These are phyloP conservation scores for Acrocyrtus sp. DNA, from an alignment of 2,888 invertebrate genomes.

Conservation along the genomic window DNA sequence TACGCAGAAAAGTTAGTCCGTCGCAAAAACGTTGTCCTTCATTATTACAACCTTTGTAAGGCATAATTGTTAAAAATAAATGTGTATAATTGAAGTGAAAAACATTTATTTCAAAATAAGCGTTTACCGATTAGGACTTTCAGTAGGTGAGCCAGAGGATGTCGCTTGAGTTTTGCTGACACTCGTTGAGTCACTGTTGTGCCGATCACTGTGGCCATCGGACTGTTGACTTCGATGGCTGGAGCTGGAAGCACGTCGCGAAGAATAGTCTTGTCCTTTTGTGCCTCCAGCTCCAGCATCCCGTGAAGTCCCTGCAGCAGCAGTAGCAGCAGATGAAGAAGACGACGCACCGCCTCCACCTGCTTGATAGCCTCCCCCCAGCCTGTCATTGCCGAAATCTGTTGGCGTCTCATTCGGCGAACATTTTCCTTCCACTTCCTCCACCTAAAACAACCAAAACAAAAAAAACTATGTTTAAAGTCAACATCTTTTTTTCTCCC, in stretches of 20 bases:
- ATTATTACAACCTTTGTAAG: neutral
- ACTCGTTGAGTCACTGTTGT: conserved; percentile 60
- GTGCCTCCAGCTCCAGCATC: conserved; percentile 40
- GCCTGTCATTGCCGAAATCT: conserved; percentile 58
- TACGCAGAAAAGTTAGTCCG: too few relatives aligned
- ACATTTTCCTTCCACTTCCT: conserved; percentile 64
- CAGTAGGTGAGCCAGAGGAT: conserved; percentile 62
- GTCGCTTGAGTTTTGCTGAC: conserved; percentile 60
- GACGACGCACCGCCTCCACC: conserved; percentile 44
- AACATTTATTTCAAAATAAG: too few relatives aligned
- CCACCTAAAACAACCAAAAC: conserved; percentile 64
- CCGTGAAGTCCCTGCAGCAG: conserved; percentile 40
- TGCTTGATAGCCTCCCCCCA: conserved; percentile 50
- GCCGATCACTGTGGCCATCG: conserved; percentile 56
- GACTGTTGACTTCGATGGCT: conserved; percentile 59
- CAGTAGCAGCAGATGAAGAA: conserved; percentile 33
- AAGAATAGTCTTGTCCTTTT: conserved; percentile 36
- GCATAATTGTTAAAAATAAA: conserved; percentile 13
- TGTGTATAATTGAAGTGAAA: neutral
- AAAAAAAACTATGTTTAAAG: too few relatives aligned
- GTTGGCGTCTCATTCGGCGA: conserved; percentile 62
- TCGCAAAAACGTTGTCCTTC: too few relatives aligned
- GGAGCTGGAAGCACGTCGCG: conserved; percentile 60
- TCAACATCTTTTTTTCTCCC: too few relatives aligned
- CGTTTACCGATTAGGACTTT: conserved; percentile 63